A percentile compares a stretch with the other conserved stretches of the same genome.
Evolutionary conservation across 2,113 vertebrate species (phyloP).

Genomic region (Mustela lutreola): DNA sequence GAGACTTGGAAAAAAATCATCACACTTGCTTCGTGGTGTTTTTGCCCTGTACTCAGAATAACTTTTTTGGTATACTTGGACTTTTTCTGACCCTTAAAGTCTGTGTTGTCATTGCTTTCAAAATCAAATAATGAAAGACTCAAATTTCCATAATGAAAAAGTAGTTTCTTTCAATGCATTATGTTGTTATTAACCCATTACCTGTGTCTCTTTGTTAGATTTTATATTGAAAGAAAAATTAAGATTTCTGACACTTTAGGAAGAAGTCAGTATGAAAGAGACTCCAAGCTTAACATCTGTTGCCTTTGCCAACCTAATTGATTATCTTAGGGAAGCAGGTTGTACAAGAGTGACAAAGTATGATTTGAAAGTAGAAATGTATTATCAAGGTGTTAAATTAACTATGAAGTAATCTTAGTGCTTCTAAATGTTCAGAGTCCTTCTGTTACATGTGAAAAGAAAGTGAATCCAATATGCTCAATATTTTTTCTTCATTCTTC

Average conservation of each 20-base stretch:
- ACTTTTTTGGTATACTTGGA: not conserved
- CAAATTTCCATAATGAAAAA: not conserved
- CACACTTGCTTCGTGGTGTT: not conserved
- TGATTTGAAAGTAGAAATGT: slow-evolving; percentile 59
- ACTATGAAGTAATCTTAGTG: slow-evolving; percentile 60
- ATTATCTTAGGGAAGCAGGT: slow-evolving; percentile 53
- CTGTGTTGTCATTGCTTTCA: not conserved
- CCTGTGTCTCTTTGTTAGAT: not conserved
- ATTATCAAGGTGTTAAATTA: slow-evolving; percentile 77
- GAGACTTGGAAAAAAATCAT: not conserved
- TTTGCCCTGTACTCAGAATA: not conserved
- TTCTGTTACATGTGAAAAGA: slow-evolving; percentile 59
- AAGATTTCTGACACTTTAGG: slow-evolving; percentile 22
- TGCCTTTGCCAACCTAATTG: slow-evolving; percentile 33
- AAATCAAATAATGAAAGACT: not conserved
- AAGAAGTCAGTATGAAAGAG: slow-evolving; percentile 17
- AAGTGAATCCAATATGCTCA: slow-evolving; percentile 45
- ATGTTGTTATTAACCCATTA: not conserved
- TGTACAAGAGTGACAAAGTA: slow-evolving; percentile 55
- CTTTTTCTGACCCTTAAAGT: not conserved
- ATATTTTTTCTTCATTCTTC: not conserved
- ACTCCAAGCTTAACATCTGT: slow-evolving; percentile 53
- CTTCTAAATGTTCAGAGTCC: slow-evolving; percentile 43
- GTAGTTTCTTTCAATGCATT: not conserved
- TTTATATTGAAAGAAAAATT: slow-evolving; percentile 49